Evolutionary conservation across 2,888 invertebrate genomes (phyloP), one percentile per base, ranked within the genome.

Genomic region (Galeopsomyia nigrocyanea): DNA sequence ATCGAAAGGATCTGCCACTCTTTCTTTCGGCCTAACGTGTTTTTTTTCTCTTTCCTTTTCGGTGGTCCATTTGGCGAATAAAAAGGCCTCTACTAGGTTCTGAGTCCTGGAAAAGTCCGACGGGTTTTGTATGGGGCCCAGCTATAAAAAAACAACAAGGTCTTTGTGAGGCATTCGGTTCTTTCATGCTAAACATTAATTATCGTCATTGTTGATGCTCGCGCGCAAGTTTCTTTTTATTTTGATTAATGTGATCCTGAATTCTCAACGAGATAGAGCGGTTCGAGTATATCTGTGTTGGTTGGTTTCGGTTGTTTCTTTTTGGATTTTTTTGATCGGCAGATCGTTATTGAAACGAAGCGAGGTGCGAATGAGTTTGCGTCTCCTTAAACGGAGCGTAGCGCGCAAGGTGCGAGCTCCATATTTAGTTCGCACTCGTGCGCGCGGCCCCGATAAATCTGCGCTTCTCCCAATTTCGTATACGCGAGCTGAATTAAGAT

Each of bases 281-380:
- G 7, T 39, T 10, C 39, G 13, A 7, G 39, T 39, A 7, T 39
- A 1, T 13, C 7, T 10, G 7, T 13, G 10, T 39, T 5, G 3
- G 31, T 31, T 31, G 31, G 31, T 31, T 31, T 31, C 7, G 7
- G n/a, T n/a, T n/a, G n/a, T n/a, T n/a, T n/a, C n/a, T n/a, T n/a
- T n/a, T n/a, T n/a, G n/a, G n/a, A n/a, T n/a, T n/a, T n/a, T 26
- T 39, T 39, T 10, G 1, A 39, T 39, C 39, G 13, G 77, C 73
- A 70, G 75, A 79, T 80, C 76, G 80, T 81, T 83, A 82, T 81
- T 81, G 82, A 82, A 83, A 83, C 83, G 80, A 82, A 81, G 77
- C 79, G 77, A 79, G 81, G 80, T 79, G 80, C 80, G 81, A 83
- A 83, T 82, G 78, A 73, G 66, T 65, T 57, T 71, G 75, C 73